Conservation (phyloP, 2,888 invertebrate species). For the Ceriagrion tenellum region DNA sequence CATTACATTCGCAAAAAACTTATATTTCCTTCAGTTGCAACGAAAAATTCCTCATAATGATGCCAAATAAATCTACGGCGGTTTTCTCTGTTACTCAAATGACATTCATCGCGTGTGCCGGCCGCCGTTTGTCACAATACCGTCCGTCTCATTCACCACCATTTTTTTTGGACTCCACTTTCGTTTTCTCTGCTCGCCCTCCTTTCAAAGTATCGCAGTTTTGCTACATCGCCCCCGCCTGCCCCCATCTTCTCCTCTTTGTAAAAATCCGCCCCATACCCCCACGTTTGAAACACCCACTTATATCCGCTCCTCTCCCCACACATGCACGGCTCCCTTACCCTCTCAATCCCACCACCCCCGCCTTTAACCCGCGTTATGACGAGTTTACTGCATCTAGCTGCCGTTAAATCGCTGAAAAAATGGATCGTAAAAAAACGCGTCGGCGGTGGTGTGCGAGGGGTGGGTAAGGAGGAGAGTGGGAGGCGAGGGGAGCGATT, state of each 20-base stretch:
- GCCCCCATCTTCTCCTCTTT: neutral
- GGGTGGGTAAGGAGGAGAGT: neutral
- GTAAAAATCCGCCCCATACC: neutral
- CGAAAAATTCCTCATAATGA: too few relatives aligned
- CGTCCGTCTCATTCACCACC: neutral
- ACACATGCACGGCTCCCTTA: neutral
- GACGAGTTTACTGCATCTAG: slow-evolving; percentile 67
- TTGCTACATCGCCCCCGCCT: neutral
- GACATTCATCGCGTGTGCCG: too few relatives aligned
- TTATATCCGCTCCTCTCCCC: neutral
- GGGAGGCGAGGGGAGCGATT: neutral
- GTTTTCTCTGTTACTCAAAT: too few relatives aligned
- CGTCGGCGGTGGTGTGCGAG: slow-evolving; percentile 25
- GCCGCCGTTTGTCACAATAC: neutral
- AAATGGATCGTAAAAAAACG: slow-evolving; percentile 61
- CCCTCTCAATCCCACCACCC: neutral
- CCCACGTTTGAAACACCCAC: neutral
- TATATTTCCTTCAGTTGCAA: too few relatives aligned
- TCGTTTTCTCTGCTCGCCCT: neutral
- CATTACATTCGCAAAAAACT: too few relatives aligned
- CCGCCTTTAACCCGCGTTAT: slow-evolving; percentile 1
- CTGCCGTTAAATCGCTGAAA: slow-evolving; percentile 65
- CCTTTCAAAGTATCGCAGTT: neutral
- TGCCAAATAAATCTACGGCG: too few relatives aligned
- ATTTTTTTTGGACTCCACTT: neutral